These are phyloP conservation scores for Pionites leucogaster DNA, from an alignment of 2,113 vertebrate species.

Conservation along the genomic window DNA sequence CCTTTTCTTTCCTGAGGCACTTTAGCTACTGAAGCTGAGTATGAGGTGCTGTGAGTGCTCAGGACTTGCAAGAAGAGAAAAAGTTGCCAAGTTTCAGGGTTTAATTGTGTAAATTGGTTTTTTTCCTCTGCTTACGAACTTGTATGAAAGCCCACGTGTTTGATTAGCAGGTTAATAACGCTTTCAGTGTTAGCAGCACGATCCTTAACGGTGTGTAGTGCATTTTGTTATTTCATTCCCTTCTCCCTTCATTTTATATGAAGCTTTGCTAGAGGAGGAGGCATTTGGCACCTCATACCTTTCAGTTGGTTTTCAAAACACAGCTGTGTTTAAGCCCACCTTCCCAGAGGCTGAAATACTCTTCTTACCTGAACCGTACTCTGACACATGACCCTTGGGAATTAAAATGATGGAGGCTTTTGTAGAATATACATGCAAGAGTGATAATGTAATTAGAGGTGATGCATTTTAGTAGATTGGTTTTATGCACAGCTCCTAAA, in stretches of 20 bases:
- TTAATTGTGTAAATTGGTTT: constrained; percentile 1
- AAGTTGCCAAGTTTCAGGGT: neutral
- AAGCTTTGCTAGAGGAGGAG: neutral
- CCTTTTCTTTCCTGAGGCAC: constrained; percentile 24
- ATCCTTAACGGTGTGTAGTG: neutral
- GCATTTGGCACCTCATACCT: neutral
- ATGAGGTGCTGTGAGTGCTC: neutral
- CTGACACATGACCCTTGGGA: neutral
- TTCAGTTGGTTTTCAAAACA: neutral
- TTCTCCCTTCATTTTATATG: neutral
- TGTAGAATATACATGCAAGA: accelerated
- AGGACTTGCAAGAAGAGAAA: neutral
- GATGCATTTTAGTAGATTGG: neutral
- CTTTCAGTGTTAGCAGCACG: neutral
- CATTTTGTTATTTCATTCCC: neutral
- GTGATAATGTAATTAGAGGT: neutral
- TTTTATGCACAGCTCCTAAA: neutral
- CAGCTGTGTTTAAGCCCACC: neutral
- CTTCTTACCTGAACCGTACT: neutral
- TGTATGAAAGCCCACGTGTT: neutral
- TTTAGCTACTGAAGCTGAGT: neutral
- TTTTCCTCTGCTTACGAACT: neutral
- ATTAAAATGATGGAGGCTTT: neutral
- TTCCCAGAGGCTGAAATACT: neutral
- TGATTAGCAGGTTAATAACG: neutral